Base-by-base conservation (phyloP, 2,113 vertebrate species). In the Poeciliopsis prolifica region DNA sequence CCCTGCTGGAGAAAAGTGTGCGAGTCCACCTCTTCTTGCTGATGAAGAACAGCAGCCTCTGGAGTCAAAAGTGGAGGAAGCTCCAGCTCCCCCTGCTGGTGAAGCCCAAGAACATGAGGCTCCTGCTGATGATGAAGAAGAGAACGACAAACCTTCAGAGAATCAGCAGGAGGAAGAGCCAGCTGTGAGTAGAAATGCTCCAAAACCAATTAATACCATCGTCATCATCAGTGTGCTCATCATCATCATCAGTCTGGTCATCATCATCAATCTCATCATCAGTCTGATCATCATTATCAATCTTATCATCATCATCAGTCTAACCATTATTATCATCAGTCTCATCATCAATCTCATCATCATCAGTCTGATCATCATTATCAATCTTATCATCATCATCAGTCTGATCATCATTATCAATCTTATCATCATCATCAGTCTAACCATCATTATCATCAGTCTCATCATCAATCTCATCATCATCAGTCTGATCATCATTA, bases 121-220 rank as follows among this genome's bases (percentile, higher is more conserved):
- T 3, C 37, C 72, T 12, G 4, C 30, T 62, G 51, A 66, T 58
- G 62, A 1, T 37, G n/a, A n/a, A n/a, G 65, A 89, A 58, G 72
- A 78, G 26, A 51, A 83, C 29, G 30, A 44, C 33, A 86, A 80
- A 42, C 2, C 2, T 44, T 76, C 58, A 28, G 67, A 72, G 65
- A 87, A 81, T 79, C 80, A 74, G 0, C 84, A 92, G 74, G 90
- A 87, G 69, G 93, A 97, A 68, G 93, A 94, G 60, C 79, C 90
- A 78, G 88, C n/a, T 93, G 97, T 99, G 94, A 99, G 97, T 93
- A 63, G 12, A 70, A 2, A 0, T 14, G 1, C 44, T 79, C 5
- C 66, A 29, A 5, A 3, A 54, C 62, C 24, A 7, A 68, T 28
- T 28, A 4, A 33, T n/a, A 67, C 33, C 12, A 8, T 37, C 24